Conservation (phyloP, 92 coral and sea anemone genomes). For the Zoanthus sociatus region DNA sequence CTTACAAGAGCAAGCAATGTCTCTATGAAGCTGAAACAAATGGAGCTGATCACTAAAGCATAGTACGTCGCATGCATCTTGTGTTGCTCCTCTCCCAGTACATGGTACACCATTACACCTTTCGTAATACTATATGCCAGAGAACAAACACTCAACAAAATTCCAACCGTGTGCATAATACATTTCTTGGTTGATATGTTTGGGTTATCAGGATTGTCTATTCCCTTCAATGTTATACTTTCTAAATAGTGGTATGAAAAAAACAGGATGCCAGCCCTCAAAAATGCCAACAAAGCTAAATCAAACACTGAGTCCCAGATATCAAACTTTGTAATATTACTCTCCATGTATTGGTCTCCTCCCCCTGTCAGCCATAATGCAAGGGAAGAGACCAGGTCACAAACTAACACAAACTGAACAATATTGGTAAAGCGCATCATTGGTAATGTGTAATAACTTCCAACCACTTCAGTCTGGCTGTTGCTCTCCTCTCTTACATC, state of each 20-base stretch:
- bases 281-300: slow-evolving; percentile 76
- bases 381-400: slow-evolving; percentile 74
- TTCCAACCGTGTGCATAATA: slow-evolving; percentile 57
- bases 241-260: slow-evolving; percentile 73
- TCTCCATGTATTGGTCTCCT: slow-evolving; percentile 71
- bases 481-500: slow-evolving; percentile 26
- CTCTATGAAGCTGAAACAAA: slow-evolving; percentile 78
- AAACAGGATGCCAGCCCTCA: slow-evolving; percentile 72
- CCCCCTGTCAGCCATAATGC: slow-evolving; percentile 94
- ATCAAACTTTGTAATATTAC: slow-evolving; percentile 72
- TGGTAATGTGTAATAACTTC: slow-evolving; percentile 74
- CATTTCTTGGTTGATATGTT: slow-evolving; percentile 64
- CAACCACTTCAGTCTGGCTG: not conserved
- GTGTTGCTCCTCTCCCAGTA: slow-evolving; percentile 63
- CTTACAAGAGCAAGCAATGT: slow-evolving; percentile 68
- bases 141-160: slow-evolving; percentile 74
- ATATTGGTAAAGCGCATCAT: slow-evolving; percentile 70
- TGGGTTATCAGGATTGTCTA: slow-evolving; percentile 78
- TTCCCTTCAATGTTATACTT: slow-evolving; percentile 63
- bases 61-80: slow-evolving; percentile 75
- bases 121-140: slow-evolving; percentile 84
- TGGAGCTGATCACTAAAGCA: slow-evolving; percentile 76
- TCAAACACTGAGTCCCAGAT: slow-evolving; percentile 87
- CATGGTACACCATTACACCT: slow-evolving; percentile 82
- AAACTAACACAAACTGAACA: slow-evolving; percentile 65